Conservation (phyloP, 2,888 invertebrate genomes). For the Cistogaster globosa region DNA sequence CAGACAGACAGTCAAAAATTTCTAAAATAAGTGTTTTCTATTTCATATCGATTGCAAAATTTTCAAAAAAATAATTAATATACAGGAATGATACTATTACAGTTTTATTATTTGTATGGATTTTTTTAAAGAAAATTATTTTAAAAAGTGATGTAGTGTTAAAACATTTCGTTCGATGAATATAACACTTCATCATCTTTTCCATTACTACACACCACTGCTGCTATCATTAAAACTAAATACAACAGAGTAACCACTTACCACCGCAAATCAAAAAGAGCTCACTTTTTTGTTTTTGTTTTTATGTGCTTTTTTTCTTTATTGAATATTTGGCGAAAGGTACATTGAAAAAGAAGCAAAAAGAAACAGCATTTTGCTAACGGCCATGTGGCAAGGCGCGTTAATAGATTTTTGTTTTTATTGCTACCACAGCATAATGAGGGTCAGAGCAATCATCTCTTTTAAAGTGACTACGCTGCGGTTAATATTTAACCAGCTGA, state of each 20-base stretch:
- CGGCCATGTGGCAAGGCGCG: conserved; percentile 57
- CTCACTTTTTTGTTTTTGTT: conserved; percentile 20
- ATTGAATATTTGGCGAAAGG: conserved; percentile 65
- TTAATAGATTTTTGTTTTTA: conserved; percentile 69
- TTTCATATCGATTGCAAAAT: no score
- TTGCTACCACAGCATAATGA: conserved; percentile 65
- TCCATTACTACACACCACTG: background rate
- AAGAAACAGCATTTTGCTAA: conserved; percentile 39
- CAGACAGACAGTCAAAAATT: no score
- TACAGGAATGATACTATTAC: no score
- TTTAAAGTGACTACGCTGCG: conserved; percentile 64
- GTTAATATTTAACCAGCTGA: conserved; percentile 41
- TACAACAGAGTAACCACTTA: no score
- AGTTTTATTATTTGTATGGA: no score
- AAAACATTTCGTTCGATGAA: background rate
- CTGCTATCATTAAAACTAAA: conserved; percentile 19
- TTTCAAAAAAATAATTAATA: no score
- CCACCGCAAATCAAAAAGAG: conserved; percentile 57
- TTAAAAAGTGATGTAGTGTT: conserved; percentile 1
- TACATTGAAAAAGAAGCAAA: conserved; percentile 27
- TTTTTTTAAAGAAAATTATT: no score
- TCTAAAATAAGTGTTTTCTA: no score
- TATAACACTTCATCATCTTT: conserved; percentile 13
- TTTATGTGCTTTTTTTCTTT: background rate
- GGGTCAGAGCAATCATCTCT: conserved; percentile 71